Evolutionary conservation across 2,797 vertebrate genomes (phyloP).

Genomic region (Coregonus ussuriensis): DNA sequence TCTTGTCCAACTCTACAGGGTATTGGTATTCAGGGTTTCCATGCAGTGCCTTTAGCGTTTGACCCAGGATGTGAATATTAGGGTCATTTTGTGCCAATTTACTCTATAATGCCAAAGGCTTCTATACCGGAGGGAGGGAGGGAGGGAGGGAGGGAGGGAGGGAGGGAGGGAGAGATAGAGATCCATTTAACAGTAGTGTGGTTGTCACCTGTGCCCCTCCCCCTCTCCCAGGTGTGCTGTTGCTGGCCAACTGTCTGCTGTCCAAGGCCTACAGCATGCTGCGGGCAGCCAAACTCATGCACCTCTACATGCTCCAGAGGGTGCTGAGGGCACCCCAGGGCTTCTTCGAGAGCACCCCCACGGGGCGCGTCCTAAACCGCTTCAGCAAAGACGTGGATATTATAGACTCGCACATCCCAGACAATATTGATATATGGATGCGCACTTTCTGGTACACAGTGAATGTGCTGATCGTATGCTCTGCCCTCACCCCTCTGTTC

Average conservation of each 20-base stretch:
- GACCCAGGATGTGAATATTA: background rate
- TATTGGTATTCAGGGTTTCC: background rate
- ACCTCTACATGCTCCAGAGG: slow-evolving; percentile 76
- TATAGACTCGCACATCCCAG: slow-evolving; percentile 79
- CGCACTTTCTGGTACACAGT: slow-evolving; percentile 86
- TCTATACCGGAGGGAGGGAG: background rate
- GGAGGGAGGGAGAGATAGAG: background rate
- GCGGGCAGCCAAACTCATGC: slow-evolving; percentile 72
- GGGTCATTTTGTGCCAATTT: background rate
- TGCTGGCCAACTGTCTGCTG: slow-evolving; percentile 77
- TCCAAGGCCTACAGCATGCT: slow-evolving; percentile 78
- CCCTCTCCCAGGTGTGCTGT: slow-evolving; percentile 75
- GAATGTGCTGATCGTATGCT: slow-evolving; percentile 84
- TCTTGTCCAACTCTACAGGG: background rate
- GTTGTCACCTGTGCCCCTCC: slow-evolving; percentile 47
- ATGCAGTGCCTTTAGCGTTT: background rate
- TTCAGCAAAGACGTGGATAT: slow-evolving; percentile 84
- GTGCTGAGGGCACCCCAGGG: slow-evolving; percentile 79
- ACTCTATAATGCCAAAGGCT: background rate
- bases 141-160: background rate
- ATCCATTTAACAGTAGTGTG: slow-evolving; percentile 54
- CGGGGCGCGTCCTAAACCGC: slow-evolving; percentile 81
- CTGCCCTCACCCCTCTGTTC: slow-evolving; percentile 82
- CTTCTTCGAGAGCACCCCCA: slow-evolving; percentile 82
- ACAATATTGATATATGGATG: slow-evolving; percentile 86